Base-by-base conservation (phyloP, 2,888 invertebrate species). In the Diarsia rubi region DNA sequence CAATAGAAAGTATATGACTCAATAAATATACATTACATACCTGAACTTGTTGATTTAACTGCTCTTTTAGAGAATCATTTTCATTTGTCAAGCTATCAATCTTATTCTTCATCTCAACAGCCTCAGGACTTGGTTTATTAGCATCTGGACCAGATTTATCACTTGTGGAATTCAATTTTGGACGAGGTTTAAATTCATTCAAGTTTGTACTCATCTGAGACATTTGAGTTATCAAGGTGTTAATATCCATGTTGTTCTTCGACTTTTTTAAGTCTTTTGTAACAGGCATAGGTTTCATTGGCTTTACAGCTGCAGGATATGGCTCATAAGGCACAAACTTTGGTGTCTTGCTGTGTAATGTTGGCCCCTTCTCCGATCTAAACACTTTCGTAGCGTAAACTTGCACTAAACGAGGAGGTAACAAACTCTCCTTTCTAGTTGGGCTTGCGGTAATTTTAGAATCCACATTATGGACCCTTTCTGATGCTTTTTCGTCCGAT, bases 301-400 rank as follows among this genome's bases (percentile, higher is more conserved):
- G 98, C 90, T 98, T 98, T 0, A 98, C 98, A 68, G 98, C 98
- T 24, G 98, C 98, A 89, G 98, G 98, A 90, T 98, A 99, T 0
- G 99, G 99, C 90, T 99, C 99, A 86, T 98, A 98, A 0, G 99
- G 99, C 52, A 99, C 97, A 93, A 98, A 99, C 91, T 98, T 98
- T 0, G 98, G 98, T 84, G 98, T 98, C 88, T 97, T 98, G 19
- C 97, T 93, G 68, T 97, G 93, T 80, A 95, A 95, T 60, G 96
- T 95, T 67, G 96, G 96, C 87, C 97, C 97, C 85, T 97, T 97
- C 62, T 97, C 96, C 24, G 96, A 95, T 71, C 94, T 97, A 52
- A 97, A 94, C 80, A 97, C 95, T 87, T 97, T 97, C 19, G 98
- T 98, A 67, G 98, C 92, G 82, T 91, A 96, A n/a, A 96, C 88